A percentile compares a stretch with the other conserved stretches of the same genome.
These are phyloP conservation scores for Cervus canadensis DNA, from an alignment of 2,113 vertebrate species.

Conservation along the genomic window DNA sequence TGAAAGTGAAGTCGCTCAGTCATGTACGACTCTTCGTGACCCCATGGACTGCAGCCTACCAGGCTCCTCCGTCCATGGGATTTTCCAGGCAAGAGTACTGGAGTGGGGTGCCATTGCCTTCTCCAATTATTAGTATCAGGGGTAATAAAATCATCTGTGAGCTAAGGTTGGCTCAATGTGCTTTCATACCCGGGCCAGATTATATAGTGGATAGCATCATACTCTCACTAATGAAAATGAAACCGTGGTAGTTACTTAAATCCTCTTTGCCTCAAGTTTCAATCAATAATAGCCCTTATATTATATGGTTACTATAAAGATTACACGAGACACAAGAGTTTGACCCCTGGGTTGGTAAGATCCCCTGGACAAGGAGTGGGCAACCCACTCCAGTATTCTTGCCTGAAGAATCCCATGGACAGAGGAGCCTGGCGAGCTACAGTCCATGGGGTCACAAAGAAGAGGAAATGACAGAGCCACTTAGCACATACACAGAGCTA, in stretches of 20 bases:
- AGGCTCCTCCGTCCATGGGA: no score
- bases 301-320: not conserved
- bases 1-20: no score
- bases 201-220: not conserved
- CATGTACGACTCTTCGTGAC: no score
- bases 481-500: not conserved
- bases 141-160: not conserved
- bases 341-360: not conserved
- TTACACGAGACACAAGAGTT: not conserved
- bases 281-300: not conserved
- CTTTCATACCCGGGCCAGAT: not conserved
- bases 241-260: not conserved
- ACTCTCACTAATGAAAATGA: not conserved
- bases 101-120: no score
- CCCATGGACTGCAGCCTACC: no score
- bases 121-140: not conserved
- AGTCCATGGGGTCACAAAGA: accelerated
- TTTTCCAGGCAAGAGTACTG: no score
- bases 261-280: not conserved
- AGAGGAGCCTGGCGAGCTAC: not conserved
- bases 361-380: not conserved
- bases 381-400: not conserved
- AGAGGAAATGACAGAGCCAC: not conserved
- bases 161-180: not conserved
- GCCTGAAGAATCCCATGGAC: not conserved